Base-by-base conservation (phyloP, 1,140 invertebrate genomes). In the Drosophila santomea region DNA sequence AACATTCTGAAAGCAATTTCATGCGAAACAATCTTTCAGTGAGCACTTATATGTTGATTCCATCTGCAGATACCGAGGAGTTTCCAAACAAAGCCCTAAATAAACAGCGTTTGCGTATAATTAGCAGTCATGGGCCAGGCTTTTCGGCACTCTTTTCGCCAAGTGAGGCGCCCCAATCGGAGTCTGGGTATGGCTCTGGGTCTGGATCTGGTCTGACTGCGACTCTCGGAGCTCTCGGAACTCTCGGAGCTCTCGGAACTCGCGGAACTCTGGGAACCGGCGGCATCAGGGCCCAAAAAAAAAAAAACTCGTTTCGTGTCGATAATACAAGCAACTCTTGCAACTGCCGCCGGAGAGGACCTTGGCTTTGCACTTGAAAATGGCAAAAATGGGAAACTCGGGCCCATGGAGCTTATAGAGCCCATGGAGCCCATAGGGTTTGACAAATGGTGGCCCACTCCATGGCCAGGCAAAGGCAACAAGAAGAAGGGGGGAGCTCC, bases 321-420 rank as follows among this genome's bases (percentile, higher is more conserved):
- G 63, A 90, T 88, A 88, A 90, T 84, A 64, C 80, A 88, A 67
- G 57, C 81, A 58, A 32, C 67, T 47, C 35, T 62, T 47, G 57
- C 38, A 61, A 25, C 67, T 50, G 35, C 67, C 51, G 57, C 35
- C 47, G 35, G 64, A 63, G 61, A 39, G 55, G 64, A 64, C 84
- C 80, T 83, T 89, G 84, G 80, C 80, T 74, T 80, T 89, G 80
- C 76, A 83, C 83, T 88, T 89, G 83, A 88, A 88, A 88, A 79
- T 20, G 17, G 32, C 50, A 52, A 36, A 52, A 35, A 45, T 45
- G 43, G 43, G 43, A 45, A 36, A 41, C 48, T 28, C n/a, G 14
- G n/a, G 35, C 12, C 28, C 63, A 48, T 60, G 11, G 47, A 4
- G 44, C 45, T 17, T 17, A 17, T 17, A 17, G 17, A 17, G 35